phyloP scores from a whole-genome alignment of 2,797 vertebrate genomes.

The Sebastes miniatus region DNA sequence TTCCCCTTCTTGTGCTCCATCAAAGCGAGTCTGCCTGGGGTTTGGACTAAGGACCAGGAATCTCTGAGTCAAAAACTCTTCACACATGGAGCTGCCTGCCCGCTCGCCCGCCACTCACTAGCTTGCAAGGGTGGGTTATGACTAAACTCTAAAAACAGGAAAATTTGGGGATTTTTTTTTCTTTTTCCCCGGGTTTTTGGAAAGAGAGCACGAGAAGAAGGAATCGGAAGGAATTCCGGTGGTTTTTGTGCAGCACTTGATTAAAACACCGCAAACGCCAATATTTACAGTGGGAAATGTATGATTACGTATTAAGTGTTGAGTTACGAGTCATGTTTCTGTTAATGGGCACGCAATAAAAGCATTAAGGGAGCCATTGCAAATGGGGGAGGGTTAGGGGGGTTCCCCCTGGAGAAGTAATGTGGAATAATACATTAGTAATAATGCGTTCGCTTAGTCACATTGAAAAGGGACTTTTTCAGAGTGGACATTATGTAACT shows the following conservation, averaged over 20 bases:
- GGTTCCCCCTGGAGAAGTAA: conserved; percentile 64
- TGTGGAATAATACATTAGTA: conserved; percentile 72
- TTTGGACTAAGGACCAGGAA: conserved; percentile 78
- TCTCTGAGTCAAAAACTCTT: conserved; percentile 81
- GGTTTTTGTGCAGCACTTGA: conserved; percentile 76
- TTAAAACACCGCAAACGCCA: conserved; percentile 73
- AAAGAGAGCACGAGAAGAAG: conserved; percentile 54
- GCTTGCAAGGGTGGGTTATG: conserved; percentile 65
- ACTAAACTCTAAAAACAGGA: conserved; percentile 81
- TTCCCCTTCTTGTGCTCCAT: conserved; percentile 72
- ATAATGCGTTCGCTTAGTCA: conserved; percentile 59
- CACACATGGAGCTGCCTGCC: conserved; percentile 73
- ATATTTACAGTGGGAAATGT: conserved; percentile 77
- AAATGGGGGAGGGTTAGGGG: conserved; percentile 34
- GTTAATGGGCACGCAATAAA: conserved; percentile 76
- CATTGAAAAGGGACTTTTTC: conserved; percentile 65
- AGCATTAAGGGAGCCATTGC: conserved; percentile 63
- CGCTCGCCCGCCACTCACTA: conserved; percentile 50
- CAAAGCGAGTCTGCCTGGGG: conserved; percentile 68
- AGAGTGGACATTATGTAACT: conserved; percentile 67
- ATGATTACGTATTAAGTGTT: conserved; percentile 78
- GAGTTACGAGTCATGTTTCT: conserved; percentile 72
- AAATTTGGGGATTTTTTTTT: conserved; percentile 78
- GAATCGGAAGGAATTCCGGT: conserved; percentile 76
- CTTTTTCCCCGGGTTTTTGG: conserved; percentile 55